Base-by-base conservation (phyloP, 2,888 invertebrate genomes). In the Tachina fera region DNA sequence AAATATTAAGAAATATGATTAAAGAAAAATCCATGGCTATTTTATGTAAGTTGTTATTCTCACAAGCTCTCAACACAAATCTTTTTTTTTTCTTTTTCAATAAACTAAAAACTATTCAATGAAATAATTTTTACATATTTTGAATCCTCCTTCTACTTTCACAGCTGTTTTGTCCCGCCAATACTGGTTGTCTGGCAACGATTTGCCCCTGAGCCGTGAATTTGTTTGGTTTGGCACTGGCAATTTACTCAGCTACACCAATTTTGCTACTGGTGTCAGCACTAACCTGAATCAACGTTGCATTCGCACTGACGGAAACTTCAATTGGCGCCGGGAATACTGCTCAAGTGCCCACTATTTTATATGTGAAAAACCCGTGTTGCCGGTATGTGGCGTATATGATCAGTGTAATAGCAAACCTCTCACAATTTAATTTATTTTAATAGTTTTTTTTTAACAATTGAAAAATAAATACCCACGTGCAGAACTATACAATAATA, bases 131-230 rank as follows among this genome's bases (percentile, higher is more conserved):
- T 6, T 41, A 9, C 43, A 10, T 53, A 45, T 58, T 11, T 45
- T n/a, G 39, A 1, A 72, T 45, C 31, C 1, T 60, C 22, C 31
- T 5, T 60, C 22, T 5, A 51, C 9, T 9, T 58, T 39, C 16
- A 9, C n/a, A 75, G 67, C 77, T 22, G 31, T 13, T 5, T 43
- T 67, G 9, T 67, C 58, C 0, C 51, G 11, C 11, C 67, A 61
- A 14, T 83, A 60, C n/a, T 83, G 83, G 83, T 10, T 83, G 5
- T 78, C 83, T 10, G 83, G 77, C 60, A 83, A 58, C 19, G 77
- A 83, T 83, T 61, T 78, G 13, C 14, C 77, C 4, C 4, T 13
- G 10, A 51, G 47, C 6, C 16, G 39, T 0, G 45, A 83, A n/a
- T 61, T 74, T 16, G 22, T 70, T 47, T 83, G 83, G 83, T 61